Evolutionary conservation across 2,888 invertebrate species (phyloP), one percentile per base, ranked within the genome.

Genomic region (Lottia scabra): DNA sequence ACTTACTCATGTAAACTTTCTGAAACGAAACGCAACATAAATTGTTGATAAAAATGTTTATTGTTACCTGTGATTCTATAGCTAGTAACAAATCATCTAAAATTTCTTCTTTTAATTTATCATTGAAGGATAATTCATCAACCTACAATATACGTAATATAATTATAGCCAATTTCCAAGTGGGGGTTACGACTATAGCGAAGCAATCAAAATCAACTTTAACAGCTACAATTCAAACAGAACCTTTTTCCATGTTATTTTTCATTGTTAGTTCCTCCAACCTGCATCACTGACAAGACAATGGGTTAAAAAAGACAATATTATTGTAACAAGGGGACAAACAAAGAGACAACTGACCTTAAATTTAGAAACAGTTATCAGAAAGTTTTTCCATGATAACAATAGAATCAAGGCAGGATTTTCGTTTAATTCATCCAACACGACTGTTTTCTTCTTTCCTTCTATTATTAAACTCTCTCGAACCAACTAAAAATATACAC

Each of bases 371-470:
- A 82, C 67, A 0, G 87, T 84, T n/a, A 86, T 76, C 2, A 85
- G 75, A 65, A 88, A 81, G 71, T 86, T 84, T 67, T 87, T 84
- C 87, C 87, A 88, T 0, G 86, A 82, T 43, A 81, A 75, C 65
- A 88, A 77, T n/a, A 88, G 77, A 48, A 82, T 82, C 23, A 87
- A 75, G 23, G 81, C 76, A 8, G 84, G 81, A 73, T 85, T 80
- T 23, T 87, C 85, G 10, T 77, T 27, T 30, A 83, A 48, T 26
- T 73, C 74, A 10, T 80, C 78, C 15, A 72, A 79, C 8, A 72
- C 65, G 44, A 72, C 72, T n/a, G 73, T 67, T 10, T 65, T 68
- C 4, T 56, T 46, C 30, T 74, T 71, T 15, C 73, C 71, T 46
- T 75, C 75, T 19, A 68, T 71, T 44, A 72, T 76, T 81, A 80